Evolutionary conservation across 2,888 invertebrate genomes (phyloP), one percentile per base, ranked within the genome.

Genomic region (Mellilla xanthometata): DNA sequence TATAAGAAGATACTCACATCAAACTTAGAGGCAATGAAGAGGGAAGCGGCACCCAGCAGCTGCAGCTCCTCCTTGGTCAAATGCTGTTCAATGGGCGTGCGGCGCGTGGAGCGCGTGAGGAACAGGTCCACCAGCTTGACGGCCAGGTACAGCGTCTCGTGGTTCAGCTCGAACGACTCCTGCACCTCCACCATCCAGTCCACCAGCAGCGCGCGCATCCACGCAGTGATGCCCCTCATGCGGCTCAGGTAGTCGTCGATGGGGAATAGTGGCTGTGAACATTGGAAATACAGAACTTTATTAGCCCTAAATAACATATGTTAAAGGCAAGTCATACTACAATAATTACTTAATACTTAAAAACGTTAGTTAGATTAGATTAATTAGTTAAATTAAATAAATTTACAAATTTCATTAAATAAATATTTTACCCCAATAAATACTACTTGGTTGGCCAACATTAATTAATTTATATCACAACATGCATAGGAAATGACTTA

Each of bases 141-240:
- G 12, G 97, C 98, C 75, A 99, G 91, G 82, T 99, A 99, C 4
- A 99, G 89, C 0, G 99, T 99, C 89, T 99, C 99, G 71, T 99
- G 99, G 84, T 99, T 99, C 23, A 99, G 91, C 81, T 99, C 99
- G 77, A 99, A 99, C 54, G 95, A 96, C 81, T 97, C 97, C 89
- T 99, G 98, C 6, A 99, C 96, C 76, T 99, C 99, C 29, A 99
- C 99, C 95, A 99, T 96, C 99, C 99, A 99, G 85, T 99, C 99
- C 0, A 99, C 95, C 2, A 99, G 92, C 12, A 99, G 92, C 0
- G 97, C 94, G 34, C 99, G 92, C 97, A 99, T 98, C 92, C 95
- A 94, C 26, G 92, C 90, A 0, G 95, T 95, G 43, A 99, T 89
- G 56, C 95, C 93, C 9, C 92, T 90, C 89, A 98, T 97, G 12